These are phyloP conservation scores for Microcaecilia unicolor DNA, from an alignment of 2,797 vertebrate species.

Conservation along the genomic window DNA sequence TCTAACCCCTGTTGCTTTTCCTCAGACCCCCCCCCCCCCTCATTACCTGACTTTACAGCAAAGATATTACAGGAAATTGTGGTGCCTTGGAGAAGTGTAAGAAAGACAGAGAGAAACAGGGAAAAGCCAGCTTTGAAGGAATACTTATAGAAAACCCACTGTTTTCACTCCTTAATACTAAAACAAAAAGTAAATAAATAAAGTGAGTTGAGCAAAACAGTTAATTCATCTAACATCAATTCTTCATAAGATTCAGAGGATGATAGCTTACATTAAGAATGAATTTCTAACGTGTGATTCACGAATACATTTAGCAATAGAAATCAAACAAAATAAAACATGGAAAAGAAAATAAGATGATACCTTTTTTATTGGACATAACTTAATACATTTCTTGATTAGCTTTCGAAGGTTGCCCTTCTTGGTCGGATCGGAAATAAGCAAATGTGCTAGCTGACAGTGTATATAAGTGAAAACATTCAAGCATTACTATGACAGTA, in stretches of 20 bases:
- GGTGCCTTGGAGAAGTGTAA: constrained; percentile 20
- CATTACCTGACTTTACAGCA: constrained; percentile 56
- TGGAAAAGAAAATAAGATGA: too few relatives aligned
- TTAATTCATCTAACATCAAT: constrained; percentile 16
- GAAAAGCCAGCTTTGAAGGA: constrained; percentile 24
- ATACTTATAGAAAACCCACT: constrained; percentile 15
- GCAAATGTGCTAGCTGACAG: too few relatives aligned
- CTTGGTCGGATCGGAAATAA: too few relatives aligned
- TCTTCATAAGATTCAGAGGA: constrained; percentile 24
- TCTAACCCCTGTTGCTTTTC: constrained; percentile 48
- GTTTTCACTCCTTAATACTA: constrained; percentile 25
- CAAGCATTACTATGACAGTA: too few relatives aligned
- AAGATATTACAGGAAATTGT: constrained; percentile 30
- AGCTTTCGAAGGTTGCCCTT: too few relatives aligned
- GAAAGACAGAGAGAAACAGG: constrained; percentile 3
- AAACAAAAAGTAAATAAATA: constrained; percentile 16
- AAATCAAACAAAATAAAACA: too few relatives aligned
- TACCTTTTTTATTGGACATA: too few relatives aligned
- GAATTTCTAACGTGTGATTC: too few relatives aligned
- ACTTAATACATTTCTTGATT: too few relatives aligned
- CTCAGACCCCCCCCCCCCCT: constrained; percentile 44
- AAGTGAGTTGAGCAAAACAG: constrained; percentile 28
- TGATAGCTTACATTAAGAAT: too few relatives aligned
- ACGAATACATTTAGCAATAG: too few relatives aligned
- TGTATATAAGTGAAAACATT: too few relatives aligned